Evolutionary conservation across 2,888 invertebrate species (phyloP).

Genomic region (Plutella xylostella): DNA sequence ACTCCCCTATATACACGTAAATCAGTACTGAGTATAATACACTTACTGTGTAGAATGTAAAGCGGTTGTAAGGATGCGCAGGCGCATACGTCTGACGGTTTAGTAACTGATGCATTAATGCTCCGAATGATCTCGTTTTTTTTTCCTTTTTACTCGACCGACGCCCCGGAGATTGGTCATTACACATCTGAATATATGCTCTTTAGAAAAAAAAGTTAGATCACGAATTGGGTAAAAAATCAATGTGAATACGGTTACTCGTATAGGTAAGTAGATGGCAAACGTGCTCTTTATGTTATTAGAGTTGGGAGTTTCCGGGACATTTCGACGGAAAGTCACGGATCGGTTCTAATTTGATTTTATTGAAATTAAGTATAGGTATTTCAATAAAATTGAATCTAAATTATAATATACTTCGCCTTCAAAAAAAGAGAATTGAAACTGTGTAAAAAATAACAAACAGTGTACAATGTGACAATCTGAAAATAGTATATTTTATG

Average conservation of each 20-base stretch:
- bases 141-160: slow-evolving; percentile 35
- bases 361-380: no score
- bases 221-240: slow-evolving; percentile 54
- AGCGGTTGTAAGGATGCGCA: slow-evolving; percentile 66
- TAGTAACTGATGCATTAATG: slow-evolving; percentile 69
- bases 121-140: slow-evolving; percentile 47
- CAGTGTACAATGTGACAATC: no score
- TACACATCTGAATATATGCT: slow-evolving; percentile 67
- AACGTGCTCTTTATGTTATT: slow-evolving; percentile 55
- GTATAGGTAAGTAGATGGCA: slow-evolving; percentile 59
- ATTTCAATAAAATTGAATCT: no score
- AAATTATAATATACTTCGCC: no score
- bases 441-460: no score
- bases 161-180: slow-evolving; percentile 65
- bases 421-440: no score
- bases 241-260: slow-evolving; percentile 19
- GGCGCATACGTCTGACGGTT: slow-evolving; percentile 64
- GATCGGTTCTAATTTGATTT: background rate
- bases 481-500: no score
- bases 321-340: slow-evolving; percentile 37
- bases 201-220: slow-evolving; percentile 50
- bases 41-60: no score
- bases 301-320: slow-evolving; percentile 60
- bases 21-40: no score
- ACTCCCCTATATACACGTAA: no score